These are phyloP conservation scores for Atlantisia rogersi DNA, from an alignment of 2,113 vertebrate genomes.

Conservation along the genomic window DNA sequence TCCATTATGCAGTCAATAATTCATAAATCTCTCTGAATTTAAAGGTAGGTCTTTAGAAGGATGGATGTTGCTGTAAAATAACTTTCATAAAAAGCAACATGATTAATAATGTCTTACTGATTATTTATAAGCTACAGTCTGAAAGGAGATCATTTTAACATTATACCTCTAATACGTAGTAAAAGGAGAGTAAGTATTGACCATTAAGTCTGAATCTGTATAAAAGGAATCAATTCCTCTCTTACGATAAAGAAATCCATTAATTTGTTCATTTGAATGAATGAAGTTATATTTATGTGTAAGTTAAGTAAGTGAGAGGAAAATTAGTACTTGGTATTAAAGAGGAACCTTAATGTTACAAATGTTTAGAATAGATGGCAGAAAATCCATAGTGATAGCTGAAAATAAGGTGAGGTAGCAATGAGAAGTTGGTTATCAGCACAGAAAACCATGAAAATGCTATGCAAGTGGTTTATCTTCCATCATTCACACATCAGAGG, in stretches of 20 bases:
- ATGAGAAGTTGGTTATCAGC: background rate
- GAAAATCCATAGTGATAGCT: background rate
- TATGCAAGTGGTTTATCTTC: background rate
- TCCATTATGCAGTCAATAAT: background rate
- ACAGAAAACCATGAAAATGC: background rate
- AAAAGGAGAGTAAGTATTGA: background rate
- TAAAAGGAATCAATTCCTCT: background rate
- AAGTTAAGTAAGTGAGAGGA: background rate
- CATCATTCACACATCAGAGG: background rate
- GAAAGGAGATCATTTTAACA: background rate
- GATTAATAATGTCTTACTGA: background rate
- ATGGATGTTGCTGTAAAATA: background rate
- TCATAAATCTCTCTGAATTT: background rate
- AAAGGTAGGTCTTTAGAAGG: background rate
- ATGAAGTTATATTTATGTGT: background rate
- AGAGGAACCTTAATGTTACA: background rate
- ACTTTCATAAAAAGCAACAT: background rate
- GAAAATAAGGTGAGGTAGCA: background rate
- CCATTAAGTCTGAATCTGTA: background rate
- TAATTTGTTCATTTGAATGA: background rate
- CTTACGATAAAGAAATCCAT: background rate
- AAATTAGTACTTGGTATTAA: background rate
- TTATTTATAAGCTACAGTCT: background rate
- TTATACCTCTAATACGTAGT: background rate
- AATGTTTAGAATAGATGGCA: background rate